Evolutionary conservation across 2,888 invertebrate genomes (phyloP).

Genomic region (Meiosimyza platycephala): DNA sequence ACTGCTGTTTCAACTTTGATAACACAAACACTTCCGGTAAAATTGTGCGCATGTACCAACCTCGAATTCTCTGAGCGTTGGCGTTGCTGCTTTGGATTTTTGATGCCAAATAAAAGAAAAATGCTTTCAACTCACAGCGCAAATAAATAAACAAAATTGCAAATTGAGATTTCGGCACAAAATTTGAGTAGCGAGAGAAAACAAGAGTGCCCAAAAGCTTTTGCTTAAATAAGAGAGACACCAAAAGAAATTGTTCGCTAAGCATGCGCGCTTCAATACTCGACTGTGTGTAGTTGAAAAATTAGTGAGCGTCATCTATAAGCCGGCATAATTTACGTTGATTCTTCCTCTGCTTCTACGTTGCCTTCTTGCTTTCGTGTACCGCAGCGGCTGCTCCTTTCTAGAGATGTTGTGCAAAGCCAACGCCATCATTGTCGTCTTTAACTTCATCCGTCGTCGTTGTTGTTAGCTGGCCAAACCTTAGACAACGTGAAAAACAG

Average conservation of each 20-base stretch:
- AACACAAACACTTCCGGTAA: slow-evolving; percentile 38
- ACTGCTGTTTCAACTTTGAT: slow-evolving; percentile 34
- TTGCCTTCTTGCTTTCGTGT: background rate
- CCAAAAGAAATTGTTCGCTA: background rate
- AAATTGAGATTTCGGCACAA: too few species aligned
- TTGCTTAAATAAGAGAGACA: background rate
- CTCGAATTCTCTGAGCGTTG: slow-evolving; percentile 30
- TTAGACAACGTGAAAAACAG: slow-evolving; percentile 63
- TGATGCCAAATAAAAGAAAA: too few species aligned
- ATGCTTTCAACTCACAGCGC: too few species aligned
- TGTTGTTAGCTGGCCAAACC: slow-evolving; percentile 48
- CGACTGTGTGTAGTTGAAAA: too few species aligned
- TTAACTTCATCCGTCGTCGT: slow-evolving; percentile 17
- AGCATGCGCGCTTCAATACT: background rate
- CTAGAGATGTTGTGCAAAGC: too few species aligned
- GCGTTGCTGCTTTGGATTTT: background rate
- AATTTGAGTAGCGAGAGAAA: too few species aligned
- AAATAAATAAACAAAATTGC: too few species aligned
- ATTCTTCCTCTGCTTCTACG: background rate
- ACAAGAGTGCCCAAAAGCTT: background rate
- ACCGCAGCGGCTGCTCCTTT: too few species aligned
- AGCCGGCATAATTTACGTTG: slow-evolving; percentile 5
- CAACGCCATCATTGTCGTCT: background rate
- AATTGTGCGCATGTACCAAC: slow-evolving; percentile 39
- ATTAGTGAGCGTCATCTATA: too few species aligned